Conservation (phyloP, 2,113 vertebrate genomes). For the Oreamnos americanus region DNA sequence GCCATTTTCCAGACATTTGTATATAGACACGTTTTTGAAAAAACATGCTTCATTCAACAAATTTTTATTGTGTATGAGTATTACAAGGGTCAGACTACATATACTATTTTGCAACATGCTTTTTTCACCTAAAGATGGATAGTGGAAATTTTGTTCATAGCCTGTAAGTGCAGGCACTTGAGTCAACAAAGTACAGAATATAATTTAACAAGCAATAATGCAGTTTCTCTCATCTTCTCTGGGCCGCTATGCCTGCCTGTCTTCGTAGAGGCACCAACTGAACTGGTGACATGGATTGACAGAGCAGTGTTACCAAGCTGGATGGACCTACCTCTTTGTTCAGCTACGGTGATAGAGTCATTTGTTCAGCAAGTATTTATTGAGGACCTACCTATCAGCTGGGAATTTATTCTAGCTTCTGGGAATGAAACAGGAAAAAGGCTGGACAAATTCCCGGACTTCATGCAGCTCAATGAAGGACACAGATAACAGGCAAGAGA, state of each 20-base stretch:
- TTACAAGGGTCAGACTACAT: background rate
- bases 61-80: conserved; percentile 14
- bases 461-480: background rate
- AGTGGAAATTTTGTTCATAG: background rate
- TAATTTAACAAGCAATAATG: background rate
- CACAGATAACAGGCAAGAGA: background rate
- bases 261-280: background rate
- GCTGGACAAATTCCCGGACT: background rate
- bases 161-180: background rate
- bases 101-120: background rate
- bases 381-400: background rate
- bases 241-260: background rate
- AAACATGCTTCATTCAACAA: background rate
- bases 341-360: background rate
- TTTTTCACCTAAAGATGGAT: background rate
- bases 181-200: background rate
- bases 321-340: background rate
- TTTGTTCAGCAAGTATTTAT: background rate
- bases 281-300: background rate
- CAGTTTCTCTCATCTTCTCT: background rate
- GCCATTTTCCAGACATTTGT: background rate
- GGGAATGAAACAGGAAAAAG: background rate
- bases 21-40: background rate
- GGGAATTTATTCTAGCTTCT: background rate
- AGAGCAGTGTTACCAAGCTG: background rate